Conservation (phyloP, 2,113 vertebrate genomes). For the Bufo bufo region DNA sequence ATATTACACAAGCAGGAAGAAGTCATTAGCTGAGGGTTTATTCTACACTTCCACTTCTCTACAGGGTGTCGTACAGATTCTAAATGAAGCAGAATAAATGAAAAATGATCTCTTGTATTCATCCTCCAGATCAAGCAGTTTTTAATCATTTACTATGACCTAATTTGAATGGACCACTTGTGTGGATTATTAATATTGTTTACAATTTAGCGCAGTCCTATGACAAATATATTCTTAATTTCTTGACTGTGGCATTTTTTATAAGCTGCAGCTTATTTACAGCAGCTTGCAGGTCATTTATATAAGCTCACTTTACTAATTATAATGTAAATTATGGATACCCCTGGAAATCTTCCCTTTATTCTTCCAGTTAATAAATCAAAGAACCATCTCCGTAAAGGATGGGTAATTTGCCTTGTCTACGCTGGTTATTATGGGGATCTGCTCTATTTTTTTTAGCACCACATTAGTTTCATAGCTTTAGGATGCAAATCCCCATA, state of each 20-base stretch:
- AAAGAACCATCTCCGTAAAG: conserved; percentile 58
- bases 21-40: neutral
- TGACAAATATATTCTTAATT: neutral
- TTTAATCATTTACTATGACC: conserved; percentile 35
- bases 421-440: conserved; percentile 18
- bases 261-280: conserved; percentile 55
- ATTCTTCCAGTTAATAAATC: conserved; percentile 66
- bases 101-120: conserved; percentile 9
- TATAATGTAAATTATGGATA: conserved; percentile 72
- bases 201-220: neutral
- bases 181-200: conserved; percentile 33
- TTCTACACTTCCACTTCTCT: neutral
- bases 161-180: conserved; percentile 4
- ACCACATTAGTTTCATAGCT: conserved; percentile 52
- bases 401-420: conserved; percentile 49
- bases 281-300: conserved; percentile 71
- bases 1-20: neutral
- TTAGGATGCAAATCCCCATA: conserved; percentile 56
- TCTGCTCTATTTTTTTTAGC: conserved; percentile 40
- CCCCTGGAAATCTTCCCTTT: conserved; percentile 68
- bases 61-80: neutral
- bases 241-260: conserved; percentile 38
- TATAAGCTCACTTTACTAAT: conserved; percentile 68
- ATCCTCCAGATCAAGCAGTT: neutral
- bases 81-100: neutral